Percentiles rank a stretch among this genome's conserved stretches.
Conservation (phyloP, 2,113 vertebrate species). For the Onychorhynchus coronatus region DNA sequence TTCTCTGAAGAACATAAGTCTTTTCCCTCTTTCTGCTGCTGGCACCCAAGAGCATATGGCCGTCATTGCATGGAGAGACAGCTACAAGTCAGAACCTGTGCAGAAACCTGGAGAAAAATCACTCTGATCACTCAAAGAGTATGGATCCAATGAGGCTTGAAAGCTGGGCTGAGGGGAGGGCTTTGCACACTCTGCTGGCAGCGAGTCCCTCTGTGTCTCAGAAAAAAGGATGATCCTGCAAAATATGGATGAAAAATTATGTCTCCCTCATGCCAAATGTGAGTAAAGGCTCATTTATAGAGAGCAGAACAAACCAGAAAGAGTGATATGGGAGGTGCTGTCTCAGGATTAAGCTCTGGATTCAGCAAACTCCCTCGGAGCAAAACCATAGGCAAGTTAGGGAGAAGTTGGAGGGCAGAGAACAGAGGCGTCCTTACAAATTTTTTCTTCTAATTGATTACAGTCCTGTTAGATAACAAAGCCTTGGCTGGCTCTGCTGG, state of each 20-base stretch:
- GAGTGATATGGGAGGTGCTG: not conserved
- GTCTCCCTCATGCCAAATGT: not conserved
- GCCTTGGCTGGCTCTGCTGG: not conserved
- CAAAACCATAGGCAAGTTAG: not conserved
- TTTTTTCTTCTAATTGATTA: not conserved
- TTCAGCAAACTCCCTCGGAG: not conserved
- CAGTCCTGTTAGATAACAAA: not conserved
- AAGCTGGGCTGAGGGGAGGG: not conserved
- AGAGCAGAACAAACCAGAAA: not conserved
- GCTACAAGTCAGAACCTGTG: not conserved
- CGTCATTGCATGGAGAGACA: not conserved
- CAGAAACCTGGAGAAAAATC: not conserved
- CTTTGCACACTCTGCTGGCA: not conserved
- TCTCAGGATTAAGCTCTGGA: not conserved
- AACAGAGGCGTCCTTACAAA: not conserved
- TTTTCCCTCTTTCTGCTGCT: not conserved
- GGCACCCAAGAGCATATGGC: not conserved
- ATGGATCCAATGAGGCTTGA: not conserved
- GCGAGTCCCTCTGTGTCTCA: rapidly evolving
- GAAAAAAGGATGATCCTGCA: not conserved
- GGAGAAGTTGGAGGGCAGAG: not conserved
- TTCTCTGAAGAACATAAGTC: not conserved
- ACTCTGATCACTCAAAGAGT: not conserved
- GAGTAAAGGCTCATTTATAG: not conserved
- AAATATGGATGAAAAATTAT: not conserved